Evolutionary conservation across 2,113 vertebrate genomes (phyloP), one percentile per base, ranked within the genome.

Genomic region (Heterotis niloticus): DNA sequence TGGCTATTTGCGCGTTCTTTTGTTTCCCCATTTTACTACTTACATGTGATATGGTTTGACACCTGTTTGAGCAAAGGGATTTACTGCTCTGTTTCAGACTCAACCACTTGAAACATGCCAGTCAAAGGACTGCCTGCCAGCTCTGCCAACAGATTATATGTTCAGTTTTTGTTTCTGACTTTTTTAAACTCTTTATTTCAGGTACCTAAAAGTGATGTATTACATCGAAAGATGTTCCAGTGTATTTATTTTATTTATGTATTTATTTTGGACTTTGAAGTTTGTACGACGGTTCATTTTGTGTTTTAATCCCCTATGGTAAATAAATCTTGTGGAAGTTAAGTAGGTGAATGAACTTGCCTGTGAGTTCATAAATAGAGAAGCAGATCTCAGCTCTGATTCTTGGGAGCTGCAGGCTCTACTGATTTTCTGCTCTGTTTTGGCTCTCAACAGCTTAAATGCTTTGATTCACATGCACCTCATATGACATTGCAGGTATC

Each of bases 301-400:
- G 64, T 75, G 56, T 64, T 69, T 78, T 44, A 14, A 24, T 71
- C 34, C 62, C 29, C 74, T 65, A 5, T 64, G 77, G 73, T 70
- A 28, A 84, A 81, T 82, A 84, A 82, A 84, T 79, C 64, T 56
- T 82, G 81, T 65, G 64, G 52, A 77, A 79, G 60, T 77, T n/a
- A 57, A 26, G 54, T 72, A 64, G 78, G 20, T 52, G 51, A 51
- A 72, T 34, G 68, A 70, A 44, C 20, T 70, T 51, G 68, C 26
- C 54, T 71, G 44, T 71, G 52, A 54, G 29, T 7, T 44, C 34
- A 44, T 44, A 44, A 4, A 44, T 71, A 44, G 34, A 72, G 54
- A 24, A n/a, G 18, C 59, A 62, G 13, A 20, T 71, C 69, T 13
- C 0, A 1, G 44, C 52, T 23, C n/a, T 23, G 29, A 10, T 18